A percentile compares a stretch with the other conserved stretches of the same genome.
Evolutionary conservation across 2,113 vertebrate species (phyloP).

Genomic region (Struthio camelus): DNA sequence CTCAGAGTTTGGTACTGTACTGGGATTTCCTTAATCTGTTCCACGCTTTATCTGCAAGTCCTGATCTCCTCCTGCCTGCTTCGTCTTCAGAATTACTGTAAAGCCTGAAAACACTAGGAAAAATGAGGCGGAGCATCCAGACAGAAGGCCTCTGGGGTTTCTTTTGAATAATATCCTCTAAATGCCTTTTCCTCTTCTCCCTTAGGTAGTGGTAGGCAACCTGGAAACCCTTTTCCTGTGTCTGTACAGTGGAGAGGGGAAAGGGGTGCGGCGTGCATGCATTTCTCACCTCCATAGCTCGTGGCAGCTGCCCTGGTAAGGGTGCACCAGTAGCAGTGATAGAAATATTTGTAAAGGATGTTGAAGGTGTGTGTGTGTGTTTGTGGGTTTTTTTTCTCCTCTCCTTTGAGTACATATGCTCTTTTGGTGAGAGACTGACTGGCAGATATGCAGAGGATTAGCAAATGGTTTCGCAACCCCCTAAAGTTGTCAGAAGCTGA

Average conservation of each 20-base stretch:
- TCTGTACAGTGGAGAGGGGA: not conserved
- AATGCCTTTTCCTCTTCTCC: not conserved
- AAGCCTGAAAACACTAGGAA: not conserved
- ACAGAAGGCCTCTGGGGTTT: not conserved
- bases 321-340: not conserved
- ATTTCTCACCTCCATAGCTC: fast-evolving
- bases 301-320: not conserved
- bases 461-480: not conserved
- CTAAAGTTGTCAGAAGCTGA: not conserved
- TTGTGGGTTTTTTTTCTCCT: not conserved
- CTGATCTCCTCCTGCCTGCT: not conserved
- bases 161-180: not conserved
- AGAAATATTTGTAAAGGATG: not conserved
- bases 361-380: too few species aligned
- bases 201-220: not conserved
- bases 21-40: not conserved
- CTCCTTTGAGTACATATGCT: not conserved
- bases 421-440: not conserved
- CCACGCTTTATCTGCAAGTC: not conserved
- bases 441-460: not conserved
- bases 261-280: not conserved
- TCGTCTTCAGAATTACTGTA: not conserved
- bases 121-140: not conserved
- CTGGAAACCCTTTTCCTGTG: not conserved
- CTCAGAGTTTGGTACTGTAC: not conserved